phyloP scores from a whole-genome alignment of 2,113 vertebrate genomes.

The Hippotragus niger region DNA sequence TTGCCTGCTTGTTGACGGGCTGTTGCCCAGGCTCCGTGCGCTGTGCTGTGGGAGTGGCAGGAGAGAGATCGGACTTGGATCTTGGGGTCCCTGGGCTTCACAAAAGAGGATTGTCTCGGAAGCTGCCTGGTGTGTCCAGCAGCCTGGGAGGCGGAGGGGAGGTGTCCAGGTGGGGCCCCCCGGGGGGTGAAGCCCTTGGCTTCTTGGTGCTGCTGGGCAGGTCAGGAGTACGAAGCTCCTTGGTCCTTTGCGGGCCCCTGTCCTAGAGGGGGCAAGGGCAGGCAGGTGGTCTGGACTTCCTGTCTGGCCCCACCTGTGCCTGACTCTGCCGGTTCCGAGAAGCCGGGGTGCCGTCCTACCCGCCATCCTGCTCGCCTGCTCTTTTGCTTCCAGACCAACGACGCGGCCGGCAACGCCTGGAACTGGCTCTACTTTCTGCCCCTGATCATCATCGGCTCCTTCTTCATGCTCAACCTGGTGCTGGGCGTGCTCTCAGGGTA shows the following conservation, averaged over 20 bases:
- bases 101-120: not conserved
- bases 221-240: not conserved
- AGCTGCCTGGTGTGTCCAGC: not conserved
- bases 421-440: constrained; percentile 97
- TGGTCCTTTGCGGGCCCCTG: too few relatives aligned
- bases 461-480: constrained; percentile 98
- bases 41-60: not conserved
- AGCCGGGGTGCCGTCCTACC: not conserved
- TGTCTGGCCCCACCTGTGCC: not conserved
- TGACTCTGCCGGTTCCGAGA: not conserved
- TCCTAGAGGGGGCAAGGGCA: not conserved
- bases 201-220: not conserved
- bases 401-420: constrained; percentile 95
- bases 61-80: not conserved
- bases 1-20: not conserved
- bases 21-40: not conserved
- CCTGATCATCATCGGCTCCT: constrained; percentile 96
- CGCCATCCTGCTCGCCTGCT: not conserved
- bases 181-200: not conserved
- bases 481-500: constrained; percentile 95
- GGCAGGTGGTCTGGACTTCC: not conserved
- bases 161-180: not conserved
- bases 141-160: not conserved
- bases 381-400: constrained; percentile 88
- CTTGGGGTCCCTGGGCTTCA: not conserved